Evolutionary conservation across 2,888 invertebrate genomes (phyloP).

Genomic region (Ennomos erosarius): DNA sequence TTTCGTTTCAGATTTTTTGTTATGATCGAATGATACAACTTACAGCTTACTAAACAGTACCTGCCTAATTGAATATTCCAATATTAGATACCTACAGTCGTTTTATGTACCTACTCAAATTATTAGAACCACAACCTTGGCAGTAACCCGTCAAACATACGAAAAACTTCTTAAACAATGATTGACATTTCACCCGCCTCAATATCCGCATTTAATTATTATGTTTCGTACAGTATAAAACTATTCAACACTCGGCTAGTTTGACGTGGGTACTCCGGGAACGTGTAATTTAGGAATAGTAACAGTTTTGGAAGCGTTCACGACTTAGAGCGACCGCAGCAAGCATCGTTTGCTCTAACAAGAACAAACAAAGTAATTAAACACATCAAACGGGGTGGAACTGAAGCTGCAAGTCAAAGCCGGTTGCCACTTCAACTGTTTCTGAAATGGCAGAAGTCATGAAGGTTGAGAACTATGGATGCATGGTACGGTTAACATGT

Average conservation of each 20-base stretch:
- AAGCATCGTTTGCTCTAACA: constrained; percentile 71
- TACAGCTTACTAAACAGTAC: no score
- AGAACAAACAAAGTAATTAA: constrained; percentile 85
- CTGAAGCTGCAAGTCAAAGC: constrained; percentile 78
- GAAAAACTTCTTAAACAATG: constrained; percentile 33
- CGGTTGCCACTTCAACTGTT: constrained; percentile 43
- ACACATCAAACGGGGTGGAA: constrained; percentile 82
- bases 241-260: constrained; percentile 66
- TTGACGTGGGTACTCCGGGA: constrained; percentile 82
- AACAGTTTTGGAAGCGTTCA: constrained; percentile 77
- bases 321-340: constrained; percentile 78
- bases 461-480: not conserved
- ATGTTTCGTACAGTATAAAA: constrained; percentile 70
- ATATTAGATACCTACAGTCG: no score
- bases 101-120: no score
- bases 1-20: no score
- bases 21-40: no score
- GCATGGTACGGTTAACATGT: no score
- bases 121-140: not conserved
- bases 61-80: no score
- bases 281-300: constrained; percentile 81
- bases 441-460: constrained; percentile 36
- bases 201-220: constrained; percentile 66
- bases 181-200: constrained; percentile 47
- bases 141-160: constrained; percentile 15